Base-by-base conservation (phyloP, 2,888 invertebrate genomes). In the Synanthedon vespiformis region DNA sequence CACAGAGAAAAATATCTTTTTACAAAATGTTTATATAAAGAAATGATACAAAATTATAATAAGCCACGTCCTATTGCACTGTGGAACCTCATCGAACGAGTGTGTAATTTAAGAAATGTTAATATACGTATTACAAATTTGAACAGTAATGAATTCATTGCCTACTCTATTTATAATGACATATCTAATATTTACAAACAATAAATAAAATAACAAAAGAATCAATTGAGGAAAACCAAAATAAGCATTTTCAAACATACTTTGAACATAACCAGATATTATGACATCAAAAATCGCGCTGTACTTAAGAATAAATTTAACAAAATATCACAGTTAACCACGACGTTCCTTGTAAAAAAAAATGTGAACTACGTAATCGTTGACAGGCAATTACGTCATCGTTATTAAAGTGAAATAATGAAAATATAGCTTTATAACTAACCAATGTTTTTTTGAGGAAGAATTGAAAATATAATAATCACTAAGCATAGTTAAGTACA, bases 291-390 rank as follows among this genome's bases (percentile, higher is more conserved):
- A 74, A 72, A 74, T 72, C 69, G 70, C 67, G 67, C 63, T 75
- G 74, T 71, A 74, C 80, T 77, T 82, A 84, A 72, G 74, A 80
- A 82, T 79, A 77, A 83, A 79, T 84, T 85, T 83, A 87, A 87
- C 84, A 83, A 84, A 87, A 86, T 87, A 87, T 87, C 87, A 87
- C 87, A 87, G 87, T 77, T 82, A 80, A 84, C 85, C 82, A 86
- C 85, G 86, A 85, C 76, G 78, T 74, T 80, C 77, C 68, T 72
- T 34, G 34, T 34, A 72, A 74, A 61, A 70, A 22, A 73, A 75
- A 72, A 48, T 48, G 48, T 48, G 48, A 48, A 10, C 16, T 34
- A 44, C 14, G 44, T 44, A 12, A 13, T n/a, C 44, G 44, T 13
- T 12, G 44, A 14, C 48, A 48, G 16, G 48, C 12, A 22, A 48